Conservation (phyloP, 2,797 vertebrate genomes). For the Microctenopoma stevenorrisi region DNA sequence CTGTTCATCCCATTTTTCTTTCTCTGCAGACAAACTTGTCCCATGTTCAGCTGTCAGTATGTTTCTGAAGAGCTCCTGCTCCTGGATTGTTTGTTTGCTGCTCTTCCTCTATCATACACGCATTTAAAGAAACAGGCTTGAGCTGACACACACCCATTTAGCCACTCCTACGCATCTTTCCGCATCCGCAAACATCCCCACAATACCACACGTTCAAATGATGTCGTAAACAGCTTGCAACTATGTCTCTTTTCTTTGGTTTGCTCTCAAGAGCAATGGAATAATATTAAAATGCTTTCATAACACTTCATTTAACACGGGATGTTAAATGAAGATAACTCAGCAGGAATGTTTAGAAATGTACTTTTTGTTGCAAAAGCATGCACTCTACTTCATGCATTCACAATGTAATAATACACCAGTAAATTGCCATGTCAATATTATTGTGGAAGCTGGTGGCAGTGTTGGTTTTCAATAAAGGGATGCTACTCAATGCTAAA, state of each 20-base stretch:
- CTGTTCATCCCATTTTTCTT: conserved; percentile 36
- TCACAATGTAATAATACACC: conserved; percentile 10
- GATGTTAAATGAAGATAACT: background rate
- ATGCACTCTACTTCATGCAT: conserved; percentile 16
- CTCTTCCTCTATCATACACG: conserved; percentile 63
- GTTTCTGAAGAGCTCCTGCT: conserved; percentile 71
- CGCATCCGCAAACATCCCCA: background rate
- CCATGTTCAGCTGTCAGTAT: conserved; percentile 80
- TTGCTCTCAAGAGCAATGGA: background rate
- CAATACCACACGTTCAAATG: conserved; percentile 8
- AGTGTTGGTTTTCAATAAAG: conserved; percentile 67
- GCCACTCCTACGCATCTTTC: conserved; percentile 16
- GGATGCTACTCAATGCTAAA: conserved; percentile 20
- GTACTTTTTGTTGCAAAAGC: conserved; percentile 25
- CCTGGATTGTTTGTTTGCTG: conserved; percentile 70
- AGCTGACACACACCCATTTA: conserved; percentile 32
- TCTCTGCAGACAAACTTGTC: conserved; percentile 70
- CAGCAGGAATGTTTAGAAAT: conserved; percentile 12
- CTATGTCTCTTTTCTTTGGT: background rate
- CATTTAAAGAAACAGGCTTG: conserved; percentile 36
- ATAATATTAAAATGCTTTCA: conserved; percentile 7
- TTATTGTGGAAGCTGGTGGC: conserved; percentile 20
- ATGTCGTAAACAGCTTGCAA: conserved; percentile 19
- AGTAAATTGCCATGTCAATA: conserved; percentile 29
- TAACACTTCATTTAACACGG: background rate